Evolutionary conservation across 2,888 invertebrate genomes (phyloP), one percentile per base, ranked within the genome.

Genomic region (Gnatocerus cornutus): DNA sequence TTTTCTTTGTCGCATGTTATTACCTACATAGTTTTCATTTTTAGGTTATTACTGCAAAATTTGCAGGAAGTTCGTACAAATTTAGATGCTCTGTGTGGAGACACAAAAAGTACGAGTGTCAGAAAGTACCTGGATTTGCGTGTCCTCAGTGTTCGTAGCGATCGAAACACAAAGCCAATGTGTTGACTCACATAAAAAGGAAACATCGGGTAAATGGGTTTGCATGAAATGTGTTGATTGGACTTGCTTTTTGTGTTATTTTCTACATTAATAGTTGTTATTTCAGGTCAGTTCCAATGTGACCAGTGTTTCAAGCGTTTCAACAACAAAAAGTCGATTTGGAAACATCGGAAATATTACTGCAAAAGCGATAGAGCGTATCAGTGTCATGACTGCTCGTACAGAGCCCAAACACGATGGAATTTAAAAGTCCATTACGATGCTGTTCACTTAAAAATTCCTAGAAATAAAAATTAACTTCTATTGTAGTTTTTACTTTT

Each of bases 361-460:
- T 78, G 78, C 62, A 74, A 75, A 62, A 72, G 66, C 43, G 73
- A 74, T 21, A 76, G 75, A 3, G 66, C 50, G 52, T 72, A 70
- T 50, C 43, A 53, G 8, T 76, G 76, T 62, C 33, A 56, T 0
- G 62, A 55, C 13, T 76, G 77, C 46, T 41, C 56, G 27, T 63
- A 70, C 69, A 27, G 69, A 71, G 52, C 73, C 69, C 46, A 74
- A 72, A 62, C 46, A 1, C 27, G 30, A 9, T 59, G 59, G 59
- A 59, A 59, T 30, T 10, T 59, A 7, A 59, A 59, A 46, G 45
- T 59, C n/a, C 59, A 59, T 46, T 59, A 30, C 30, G 30, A 48
- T 4, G 13, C 46, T 9, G 46, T 59, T n/a, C 59, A 46, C 12
- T 46, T 59, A 21, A 45, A 46, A 27, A 7, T 59, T 5, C 46